These are phyloP conservation scores for Mythimna lalbum DNA, from an alignment of 2,888 invertebrate species.

Conservation along the genomic window DNA sequence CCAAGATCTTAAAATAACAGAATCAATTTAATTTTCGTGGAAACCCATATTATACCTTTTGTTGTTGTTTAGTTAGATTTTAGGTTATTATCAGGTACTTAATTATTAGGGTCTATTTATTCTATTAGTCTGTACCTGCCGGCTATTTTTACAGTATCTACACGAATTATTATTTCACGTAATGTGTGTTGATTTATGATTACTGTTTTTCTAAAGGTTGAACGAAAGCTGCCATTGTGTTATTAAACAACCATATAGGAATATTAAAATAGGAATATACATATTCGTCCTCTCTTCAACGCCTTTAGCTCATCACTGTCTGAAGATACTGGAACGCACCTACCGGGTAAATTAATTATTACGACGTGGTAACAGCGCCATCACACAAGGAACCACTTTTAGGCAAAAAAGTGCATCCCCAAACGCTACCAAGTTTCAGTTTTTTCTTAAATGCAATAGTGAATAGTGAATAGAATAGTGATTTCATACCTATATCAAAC, in stretches of 20 bases:
- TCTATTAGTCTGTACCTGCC: background rate
- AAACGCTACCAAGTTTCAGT: no score
- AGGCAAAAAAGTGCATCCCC: no score
- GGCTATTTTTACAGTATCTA: background rate
- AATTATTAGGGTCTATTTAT: background rate
- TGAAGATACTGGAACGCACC: no score
- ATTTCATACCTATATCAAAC: conserved; percentile 57
- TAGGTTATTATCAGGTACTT: background rate
- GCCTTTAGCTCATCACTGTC: no score
- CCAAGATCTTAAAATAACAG: background rate
- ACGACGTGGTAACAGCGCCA: no score
- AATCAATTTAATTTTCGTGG: background rate
- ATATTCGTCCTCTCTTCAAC: no score
- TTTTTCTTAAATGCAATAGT: no score
- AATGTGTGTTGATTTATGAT: background rate
- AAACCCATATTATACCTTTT: background rate
- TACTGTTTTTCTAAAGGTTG: background rate
- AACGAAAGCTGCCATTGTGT: background rate
- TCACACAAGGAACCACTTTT: no score
- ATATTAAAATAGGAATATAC: no score
- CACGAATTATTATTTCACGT: background rate
- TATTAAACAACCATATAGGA: no score
- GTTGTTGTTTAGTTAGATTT: background rate
- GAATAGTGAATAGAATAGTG: no score
- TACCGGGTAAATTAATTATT: no score